Evolutionary conservation across 92 coral and sea anemone species (phyloP).

Genomic region (Palythoa heliodiscus): DNA sequence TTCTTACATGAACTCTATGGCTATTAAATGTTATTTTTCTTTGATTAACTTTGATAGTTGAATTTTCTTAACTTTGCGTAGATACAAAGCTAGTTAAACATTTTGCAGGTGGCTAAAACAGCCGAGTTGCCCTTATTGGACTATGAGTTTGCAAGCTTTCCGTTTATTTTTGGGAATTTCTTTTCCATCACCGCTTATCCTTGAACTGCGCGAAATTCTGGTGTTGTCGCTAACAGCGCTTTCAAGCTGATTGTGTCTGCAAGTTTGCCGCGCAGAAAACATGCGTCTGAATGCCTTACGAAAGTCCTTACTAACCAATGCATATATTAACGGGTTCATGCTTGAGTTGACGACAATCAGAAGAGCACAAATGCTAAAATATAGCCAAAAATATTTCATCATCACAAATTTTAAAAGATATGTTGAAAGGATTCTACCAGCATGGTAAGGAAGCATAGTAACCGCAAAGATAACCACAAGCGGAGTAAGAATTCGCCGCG

Average conservation of each 20-base stretch:
- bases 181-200: background rate
- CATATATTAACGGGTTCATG: constrained; percentile 34
- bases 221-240: background rate
- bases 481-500: constrained; percentile 33
- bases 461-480: constrained; percentile 8
- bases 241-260: background rate
- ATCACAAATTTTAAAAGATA: background rate
- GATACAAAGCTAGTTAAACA: no score
- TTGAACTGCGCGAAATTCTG: background rate
- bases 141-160: background rate
- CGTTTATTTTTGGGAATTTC: background rate
- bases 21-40: no score
- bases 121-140: constrained; percentile 8
- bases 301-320: constrained; percentile 27
- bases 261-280: background rate
- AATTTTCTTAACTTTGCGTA: no score
- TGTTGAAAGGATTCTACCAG: background rate
- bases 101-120: background rate
- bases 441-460: constrained; percentile 28
- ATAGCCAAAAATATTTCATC: constrained; percentile 13
- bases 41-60: no score
- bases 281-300: constrained; percentile 37
- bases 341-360: constrained; percentile 23
- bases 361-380: constrained; percentile 17
- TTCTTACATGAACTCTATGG: no score